Evolutionary conservation across 2,888 invertebrate genomes (phyloP), one percentile per base, ranked within the genome.

Genomic region (Physocephala rufipes): DNA sequence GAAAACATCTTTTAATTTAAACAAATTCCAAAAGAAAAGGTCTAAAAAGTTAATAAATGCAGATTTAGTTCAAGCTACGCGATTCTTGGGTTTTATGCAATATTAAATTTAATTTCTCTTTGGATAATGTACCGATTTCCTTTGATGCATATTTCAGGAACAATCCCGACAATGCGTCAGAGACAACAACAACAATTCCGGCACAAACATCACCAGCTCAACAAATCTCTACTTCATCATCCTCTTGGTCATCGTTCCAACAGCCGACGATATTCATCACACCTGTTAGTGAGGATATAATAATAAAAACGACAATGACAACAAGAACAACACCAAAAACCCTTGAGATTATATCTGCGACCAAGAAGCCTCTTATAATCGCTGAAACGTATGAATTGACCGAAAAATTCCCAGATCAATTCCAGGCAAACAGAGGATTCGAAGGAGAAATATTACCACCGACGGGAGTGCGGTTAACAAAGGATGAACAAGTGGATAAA

Each of bases 401-500:
- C 45, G 58, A 67, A 45, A 16, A 36, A 26, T 58, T 30, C 43
- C 26, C 45, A 26, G 21, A 24, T 15, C 30, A 21, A 45, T 74
- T 67, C 36, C 5, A 36, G 9, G 36, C 5, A 36, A 9, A 36
- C 36, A 36, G 9, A 36, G 36, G 9, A 36, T 4, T 9, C 4
- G 36, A 9, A 4, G 36, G 9, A 36, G 36, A 36, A 36, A 9
- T 36, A 36, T 4, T 36, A 9, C 36, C 9, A 43, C 47, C 61
- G 45, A 7, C 61, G 26, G 36, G 62, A n/a, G n/a, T n/a, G n/a
- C n/a, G n/a, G n/a, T n/a, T n/a, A n/a, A n/a, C n/a, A n/a, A n/a
- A 45, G 21, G 21, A n/a, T 12, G 26, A 70, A 58, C 26, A 45
- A 72, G 62, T 71, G 72, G 70, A 72, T 63, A 75, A 71, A 74